Evolutionary conservation across 2,888 invertebrate genomes (phyloP).

Genomic region (Pandemis cinnamomeana): DNA sequence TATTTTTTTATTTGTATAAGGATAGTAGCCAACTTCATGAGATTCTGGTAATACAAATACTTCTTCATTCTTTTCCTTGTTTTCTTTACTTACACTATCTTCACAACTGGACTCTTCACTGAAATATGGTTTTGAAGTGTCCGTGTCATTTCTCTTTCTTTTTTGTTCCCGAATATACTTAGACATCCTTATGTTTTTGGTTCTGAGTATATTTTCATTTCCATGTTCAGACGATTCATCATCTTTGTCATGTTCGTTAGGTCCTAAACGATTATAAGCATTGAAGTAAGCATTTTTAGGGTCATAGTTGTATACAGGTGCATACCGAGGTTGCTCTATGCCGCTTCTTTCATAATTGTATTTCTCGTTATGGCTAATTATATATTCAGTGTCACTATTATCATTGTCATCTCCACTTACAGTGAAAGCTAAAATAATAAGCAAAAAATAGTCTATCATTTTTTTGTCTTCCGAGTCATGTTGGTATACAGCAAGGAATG

Average conservation of each 20-base stretch:
- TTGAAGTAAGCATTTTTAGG: slow-evolving; percentile 62
- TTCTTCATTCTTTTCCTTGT: background rate
- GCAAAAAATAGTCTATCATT: slow-evolving; percentile 52
- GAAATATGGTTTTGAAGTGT: background rate
- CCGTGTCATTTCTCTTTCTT: background rate
- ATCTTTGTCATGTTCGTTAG: slow-evolving; percentile 48
- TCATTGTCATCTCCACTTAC: slow-evolving; percentile 45
- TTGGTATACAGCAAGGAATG: background rate
- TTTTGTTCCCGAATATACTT: background rate
- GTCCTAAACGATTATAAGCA: slow-evolving; percentile 59
- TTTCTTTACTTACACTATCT: too few relatives aligned
- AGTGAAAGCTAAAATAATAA: slow-evolving; percentile 47
- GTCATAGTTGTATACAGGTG: slow-evolving; percentile 57
- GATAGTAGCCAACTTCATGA: background rate
- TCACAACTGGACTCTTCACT: background rate
- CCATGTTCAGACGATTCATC: background rate
- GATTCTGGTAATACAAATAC: background rate
- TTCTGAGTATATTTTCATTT: background rate
- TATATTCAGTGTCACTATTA: slow-evolving; percentile 62
- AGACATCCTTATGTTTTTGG: background rate
- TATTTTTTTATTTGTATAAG: background rate
- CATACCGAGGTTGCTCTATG: slow-evolving; percentile 53
- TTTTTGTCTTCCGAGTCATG: slow-evolving; percentile 47
- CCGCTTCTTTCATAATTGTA: slow-evolving; percentile 5
- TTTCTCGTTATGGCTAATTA: slow-evolving; percentile 18